A percentile compares a stretch with the other conserved stretches of the same genome.
Conservation (phyloP, 2,113 vertebrate species). For the Platysteira castanea region DNA sequence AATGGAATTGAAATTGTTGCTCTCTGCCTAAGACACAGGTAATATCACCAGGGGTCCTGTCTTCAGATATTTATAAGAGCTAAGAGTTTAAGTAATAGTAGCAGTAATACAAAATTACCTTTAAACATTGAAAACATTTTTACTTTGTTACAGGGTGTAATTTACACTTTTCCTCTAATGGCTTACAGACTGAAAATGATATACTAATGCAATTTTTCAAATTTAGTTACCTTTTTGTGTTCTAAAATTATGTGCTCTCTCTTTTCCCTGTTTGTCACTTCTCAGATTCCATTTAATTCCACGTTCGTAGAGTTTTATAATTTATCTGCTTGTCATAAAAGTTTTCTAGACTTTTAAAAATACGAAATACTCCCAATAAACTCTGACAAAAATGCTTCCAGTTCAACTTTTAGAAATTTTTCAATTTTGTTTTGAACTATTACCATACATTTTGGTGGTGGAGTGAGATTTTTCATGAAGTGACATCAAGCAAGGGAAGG, state of each 20-base stretch:
- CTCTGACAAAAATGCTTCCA: conserved; percentile 73
- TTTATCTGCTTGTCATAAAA: conserved; percentile 80
- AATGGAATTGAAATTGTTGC: conserved; percentile 93
- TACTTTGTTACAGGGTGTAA: conserved; percentile 86
- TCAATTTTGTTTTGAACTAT: conserved; percentile 73
- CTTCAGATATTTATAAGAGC: conserved; percentile 93
- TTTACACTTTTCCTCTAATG: conserved; percentile 84
- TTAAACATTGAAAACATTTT: conserved; percentile 88
- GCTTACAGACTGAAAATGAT: conserved; percentile 81
- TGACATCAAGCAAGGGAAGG: conserved; percentile 58
- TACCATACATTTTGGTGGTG: conserved; percentile 55
- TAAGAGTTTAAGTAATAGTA: conserved; percentile 95
- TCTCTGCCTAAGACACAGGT: conserved; percentile 89
- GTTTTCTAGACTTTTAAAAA: conserved; percentile 74
- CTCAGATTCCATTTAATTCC: conserved; percentile 77
- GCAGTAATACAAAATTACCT: conserved; percentile 90
- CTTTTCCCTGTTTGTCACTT: conserved; percentile 78
- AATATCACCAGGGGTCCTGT: conserved; percentile 91
- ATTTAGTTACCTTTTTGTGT: conserved; percentile 79
- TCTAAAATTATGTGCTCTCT: conserved; percentile 80
- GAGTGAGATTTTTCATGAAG: conserved; percentile 46
- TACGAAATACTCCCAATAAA: conserved; percentile 71
- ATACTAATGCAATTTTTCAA: conserved; percentile 85
- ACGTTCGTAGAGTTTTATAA: conserved; percentile 67
- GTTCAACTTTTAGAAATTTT: conserved; percentile 76